Conservation (phyloP, 2,113 vertebrate species). For the Craseonycteris thonglongyai region DNA sequence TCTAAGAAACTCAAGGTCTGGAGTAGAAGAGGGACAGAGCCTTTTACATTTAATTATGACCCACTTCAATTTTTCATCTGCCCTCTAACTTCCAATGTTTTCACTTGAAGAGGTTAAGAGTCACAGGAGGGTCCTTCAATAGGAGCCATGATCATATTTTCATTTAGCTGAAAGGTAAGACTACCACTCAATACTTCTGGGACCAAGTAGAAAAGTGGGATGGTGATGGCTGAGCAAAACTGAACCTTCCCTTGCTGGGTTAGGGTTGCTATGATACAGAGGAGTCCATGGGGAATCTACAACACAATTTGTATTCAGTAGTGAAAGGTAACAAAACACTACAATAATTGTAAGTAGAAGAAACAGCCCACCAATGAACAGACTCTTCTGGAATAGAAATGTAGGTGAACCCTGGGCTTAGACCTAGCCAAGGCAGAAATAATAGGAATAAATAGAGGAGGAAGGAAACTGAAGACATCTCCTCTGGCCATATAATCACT, state of each 20-base stretch:
- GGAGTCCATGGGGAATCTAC: neutral
- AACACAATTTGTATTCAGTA: neutral
- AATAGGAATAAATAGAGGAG: neutral
- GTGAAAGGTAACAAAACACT: neutral
- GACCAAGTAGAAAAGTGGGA: neutral
- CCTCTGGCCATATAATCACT: neutral
- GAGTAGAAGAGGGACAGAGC: rapidly evolving
- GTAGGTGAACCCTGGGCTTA: neutral
- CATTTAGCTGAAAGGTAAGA: neutral
- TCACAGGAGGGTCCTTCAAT: neutral
- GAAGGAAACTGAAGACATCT: neutral
- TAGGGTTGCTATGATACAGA: neutral
- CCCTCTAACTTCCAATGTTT: neutral
- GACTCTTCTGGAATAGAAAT: neutral
- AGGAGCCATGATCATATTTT: neutral
- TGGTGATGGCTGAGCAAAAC: neutral
- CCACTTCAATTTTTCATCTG: neutral
- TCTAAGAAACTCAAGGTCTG: neutral
- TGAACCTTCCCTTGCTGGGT: neutral
- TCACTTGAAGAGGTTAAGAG: neutral
- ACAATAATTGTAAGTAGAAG: neutral
- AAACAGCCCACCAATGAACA: neutral
- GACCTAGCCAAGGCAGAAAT: neutral
- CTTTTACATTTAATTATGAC: neutral
- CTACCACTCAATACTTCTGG: neutral